These are phyloP conservation scores for Gopherus evgoodei DNA, from an alignment of 2,113 vertebrate species.

Conservation along the genomic window DNA sequence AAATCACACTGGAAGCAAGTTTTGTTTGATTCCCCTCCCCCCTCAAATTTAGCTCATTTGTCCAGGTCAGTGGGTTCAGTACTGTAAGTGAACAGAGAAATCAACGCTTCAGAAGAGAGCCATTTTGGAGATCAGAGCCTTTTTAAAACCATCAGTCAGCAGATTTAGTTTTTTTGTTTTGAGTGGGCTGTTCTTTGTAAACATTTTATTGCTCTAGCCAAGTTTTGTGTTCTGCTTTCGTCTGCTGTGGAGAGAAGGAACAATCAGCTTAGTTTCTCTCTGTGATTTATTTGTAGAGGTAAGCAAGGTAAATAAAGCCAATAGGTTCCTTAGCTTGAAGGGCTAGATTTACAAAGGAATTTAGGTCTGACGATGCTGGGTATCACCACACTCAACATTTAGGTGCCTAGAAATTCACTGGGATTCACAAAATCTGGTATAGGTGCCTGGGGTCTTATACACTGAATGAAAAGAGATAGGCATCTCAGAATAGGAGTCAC, in stretches of 20 bases:
- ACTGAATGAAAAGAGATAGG: no score
- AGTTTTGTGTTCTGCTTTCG: not conserved
- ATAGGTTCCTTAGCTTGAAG: not conserved
- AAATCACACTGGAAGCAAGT: not conserved
- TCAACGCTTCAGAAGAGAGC: not conserved
- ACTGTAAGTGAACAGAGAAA: not conserved
- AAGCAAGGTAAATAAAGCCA: not conserved
- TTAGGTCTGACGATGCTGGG: no score
- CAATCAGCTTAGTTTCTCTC: not conserved
- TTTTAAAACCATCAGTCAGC: not conserved
- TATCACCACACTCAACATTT: no score
- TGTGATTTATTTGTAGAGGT: not conserved
- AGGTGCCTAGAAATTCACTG: no score
- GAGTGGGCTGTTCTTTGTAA: not conserved
- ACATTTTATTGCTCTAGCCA: not conserved
- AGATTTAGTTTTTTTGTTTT: not conserved
- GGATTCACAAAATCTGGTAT: no score
- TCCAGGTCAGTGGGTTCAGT: not conserved
- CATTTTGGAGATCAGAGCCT: not conserved
- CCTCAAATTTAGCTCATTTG: not conserved
- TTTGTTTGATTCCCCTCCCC: slow-evolving; percentile 8
- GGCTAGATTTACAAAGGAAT: no score
- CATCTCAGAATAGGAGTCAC: no score
- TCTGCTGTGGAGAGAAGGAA: not conserved
- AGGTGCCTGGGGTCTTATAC: no score